Percentiles rank a stretch among this genome's conserved stretches.
These are phyloP conservation scores for Harpagifer antarcticus DNA, from an alignment of 2,797 vertebrate genomes.

Conservation along the genomic window DNA sequence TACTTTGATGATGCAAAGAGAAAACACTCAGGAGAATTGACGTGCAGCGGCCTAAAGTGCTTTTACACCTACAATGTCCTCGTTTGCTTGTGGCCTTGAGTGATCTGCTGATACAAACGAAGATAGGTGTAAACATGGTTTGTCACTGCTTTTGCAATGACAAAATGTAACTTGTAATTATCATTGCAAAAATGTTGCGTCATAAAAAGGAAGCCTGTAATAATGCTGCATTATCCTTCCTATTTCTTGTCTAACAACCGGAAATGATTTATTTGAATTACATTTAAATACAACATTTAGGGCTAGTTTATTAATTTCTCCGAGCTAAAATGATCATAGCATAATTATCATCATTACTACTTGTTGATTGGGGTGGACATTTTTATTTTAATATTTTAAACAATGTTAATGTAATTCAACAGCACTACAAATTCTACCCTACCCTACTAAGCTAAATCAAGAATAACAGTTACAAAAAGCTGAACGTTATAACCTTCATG, in stretches of 20 bases:
- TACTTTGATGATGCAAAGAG: constrained; percentile 1
- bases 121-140: not conserved
- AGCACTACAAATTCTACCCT: not conserved
- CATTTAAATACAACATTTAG: not conserved
- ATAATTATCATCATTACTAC: not conserved
- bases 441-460: not conserved
- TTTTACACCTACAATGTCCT: not conserved
- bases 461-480: not conserved
- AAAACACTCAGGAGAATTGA: not conserved
- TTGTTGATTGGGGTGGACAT: not conserved
- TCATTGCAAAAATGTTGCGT: not conserved
- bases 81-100: not conserved
- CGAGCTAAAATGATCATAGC: not conserved
- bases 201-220: not conserved
- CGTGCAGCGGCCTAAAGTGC: not conserved
- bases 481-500: not conserved
- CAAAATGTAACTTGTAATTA: constrained; percentile 13
- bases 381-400: not conserved
- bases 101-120: not conserved
- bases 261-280: constrained; percentile 3
- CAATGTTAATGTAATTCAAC: not conserved
- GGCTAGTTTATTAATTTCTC: not conserved
- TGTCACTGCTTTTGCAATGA: not conserved
- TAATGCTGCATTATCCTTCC: not conserved
- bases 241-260: not conserved